Conservation (phyloP, 1,140 invertebrate species). For the Bombus ignitus region DNA sequence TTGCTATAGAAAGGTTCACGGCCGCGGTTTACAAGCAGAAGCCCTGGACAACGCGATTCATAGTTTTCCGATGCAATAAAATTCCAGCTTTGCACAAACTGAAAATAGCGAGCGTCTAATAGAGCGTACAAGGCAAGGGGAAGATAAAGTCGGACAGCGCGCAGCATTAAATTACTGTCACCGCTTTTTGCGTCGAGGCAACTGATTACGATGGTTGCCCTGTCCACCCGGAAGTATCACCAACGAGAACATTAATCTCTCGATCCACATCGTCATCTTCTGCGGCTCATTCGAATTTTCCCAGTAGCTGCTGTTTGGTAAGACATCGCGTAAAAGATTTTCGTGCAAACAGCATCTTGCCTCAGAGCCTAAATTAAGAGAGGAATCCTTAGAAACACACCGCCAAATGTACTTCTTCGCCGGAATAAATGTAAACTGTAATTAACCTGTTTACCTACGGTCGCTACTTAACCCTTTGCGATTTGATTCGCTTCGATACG, state of each 20-base stretch:
- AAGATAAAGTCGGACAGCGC: background rate
- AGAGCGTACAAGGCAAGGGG: no score
- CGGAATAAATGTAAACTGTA: no score
- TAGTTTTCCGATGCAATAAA: background rate
- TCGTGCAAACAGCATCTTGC: constrained; percentile 31
- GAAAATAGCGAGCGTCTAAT: background rate
- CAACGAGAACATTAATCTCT: constrained; percentile 76
- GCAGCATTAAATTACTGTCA: constrained; percentile 66
- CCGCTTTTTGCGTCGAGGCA: constrained; percentile 76
- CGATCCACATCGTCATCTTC: constrained; percentile 77
- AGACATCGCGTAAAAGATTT: constrained; percentile 31
- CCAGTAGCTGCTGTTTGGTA: constrained; percentile 73
- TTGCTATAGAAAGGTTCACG: background rate
- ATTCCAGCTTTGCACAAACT: background rate
- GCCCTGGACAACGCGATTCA: background rate
- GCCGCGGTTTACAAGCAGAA: background rate
- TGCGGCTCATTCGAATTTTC: constrained; percentile 64
- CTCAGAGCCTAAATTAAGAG: constrained; percentile 27
- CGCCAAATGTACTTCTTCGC: no score
- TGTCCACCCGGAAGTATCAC: constrained; percentile 75
- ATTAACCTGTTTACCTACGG: no score
- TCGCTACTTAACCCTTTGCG: constrained; percentile 6
- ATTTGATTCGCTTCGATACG: background rate
- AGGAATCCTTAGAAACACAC: constrained; percentile 35
- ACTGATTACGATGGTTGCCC: constrained; percentile 65